Conservation (phyloP, 2,888 invertebrate genomes). For the Oegoconia quadripuncta region DNA sequence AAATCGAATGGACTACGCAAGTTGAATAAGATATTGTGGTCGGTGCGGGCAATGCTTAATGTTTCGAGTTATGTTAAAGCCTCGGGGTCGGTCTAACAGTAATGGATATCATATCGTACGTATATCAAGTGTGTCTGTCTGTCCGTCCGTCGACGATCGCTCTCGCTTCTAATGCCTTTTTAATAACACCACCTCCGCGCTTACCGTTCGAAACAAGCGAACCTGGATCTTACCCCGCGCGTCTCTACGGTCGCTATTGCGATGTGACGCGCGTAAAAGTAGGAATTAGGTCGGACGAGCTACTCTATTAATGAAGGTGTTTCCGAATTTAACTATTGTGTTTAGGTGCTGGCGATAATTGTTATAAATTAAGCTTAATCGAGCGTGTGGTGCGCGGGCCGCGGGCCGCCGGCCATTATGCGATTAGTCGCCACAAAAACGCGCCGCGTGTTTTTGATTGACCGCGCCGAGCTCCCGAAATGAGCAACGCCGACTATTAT, state of each 20-base stretch:
- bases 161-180: slow-evolving; percentile 43
- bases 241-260: not conserved
- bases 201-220: slow-evolving; percentile 3
- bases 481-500: not conserved
- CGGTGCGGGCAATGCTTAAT: too few species aligned
- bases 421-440: not conserved
- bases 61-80: too few species aligned
- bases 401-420: not conserved
- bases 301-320: slow-evolving; percentile 59
- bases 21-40: too few species aligned
- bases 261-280: slow-evolving; percentile 11
- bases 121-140: too few species aligned
- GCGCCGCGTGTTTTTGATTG: not conserved
- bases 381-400: slow-evolving; percentile 16
- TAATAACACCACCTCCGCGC: slow-evolving; percentile 40
- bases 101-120: slow-evolving; percentile 10
- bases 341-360: slow-evolving; percentile 51
- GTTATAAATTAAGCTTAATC: slow-evolving; percentile 56
- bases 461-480: not conserved
- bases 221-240: slow-evolving; percentile 8
- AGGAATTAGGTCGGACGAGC: slow-evolving; percentile 19
- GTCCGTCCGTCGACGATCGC: not conserved
- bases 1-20: too few species aligned
- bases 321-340: slow-evolving; percentile 53
- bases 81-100: too few species aligned